Conservation (phyloP, 1,140 invertebrate species). For the Thalassaphorura encarpata region DNA sequence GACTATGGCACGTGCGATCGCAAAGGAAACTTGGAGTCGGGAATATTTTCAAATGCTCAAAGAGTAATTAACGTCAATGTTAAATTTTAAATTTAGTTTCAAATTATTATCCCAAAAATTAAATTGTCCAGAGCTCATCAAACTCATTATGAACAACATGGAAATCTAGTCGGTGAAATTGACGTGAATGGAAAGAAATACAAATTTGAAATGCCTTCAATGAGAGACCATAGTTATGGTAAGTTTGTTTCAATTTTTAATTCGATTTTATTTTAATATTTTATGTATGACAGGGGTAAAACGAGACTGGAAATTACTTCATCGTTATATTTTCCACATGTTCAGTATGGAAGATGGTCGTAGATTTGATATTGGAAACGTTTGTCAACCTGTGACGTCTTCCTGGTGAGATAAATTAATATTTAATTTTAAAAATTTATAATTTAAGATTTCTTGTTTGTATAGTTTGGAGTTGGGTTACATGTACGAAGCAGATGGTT, state of each 20-base stretch:
- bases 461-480: slow-evolving; percentile 55
- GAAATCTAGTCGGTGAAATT: slow-evolving; percentile 43
- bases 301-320: slow-evolving; percentile 58
- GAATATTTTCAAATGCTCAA: slow-evolving; percentile 53
- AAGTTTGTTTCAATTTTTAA: slow-evolving; percentile 30
- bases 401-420: slow-evolving; percentile 42
- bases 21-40: slow-evolving; percentile 53
- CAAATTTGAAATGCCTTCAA: slow-evolving; percentile 42
- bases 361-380: slow-evolving; percentile 49
- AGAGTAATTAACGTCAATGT: slow-evolving; percentile 39
- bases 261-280: slow-evolving; percentile 6
- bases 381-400: slow-evolving; percentile 54
- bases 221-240: slow-evolving; percentile 61
- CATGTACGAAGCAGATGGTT: slow-evolving; percentile 47
- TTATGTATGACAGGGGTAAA: slow-evolving; percentile 43
- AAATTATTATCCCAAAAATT: neutral
- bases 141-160: slow-evolving; percentile 62
- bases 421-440: neutral
- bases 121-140: slow-evolving; percentile 48
- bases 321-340: slow-evolving; percentile 60
- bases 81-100: neutral
- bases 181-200: slow-evolving; percentile 43
- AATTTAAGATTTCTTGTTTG: slow-evolving; percentile 22
- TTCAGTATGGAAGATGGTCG: slow-evolving; percentile 52
- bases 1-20: slow-evolving; percentile 49